A percentile compares a stretch with the other conserved stretches of the same genome.
Conservation (phyloP, 1,140 invertebrate genomes). For the Oryzaephilus surinamensis region DNA sequence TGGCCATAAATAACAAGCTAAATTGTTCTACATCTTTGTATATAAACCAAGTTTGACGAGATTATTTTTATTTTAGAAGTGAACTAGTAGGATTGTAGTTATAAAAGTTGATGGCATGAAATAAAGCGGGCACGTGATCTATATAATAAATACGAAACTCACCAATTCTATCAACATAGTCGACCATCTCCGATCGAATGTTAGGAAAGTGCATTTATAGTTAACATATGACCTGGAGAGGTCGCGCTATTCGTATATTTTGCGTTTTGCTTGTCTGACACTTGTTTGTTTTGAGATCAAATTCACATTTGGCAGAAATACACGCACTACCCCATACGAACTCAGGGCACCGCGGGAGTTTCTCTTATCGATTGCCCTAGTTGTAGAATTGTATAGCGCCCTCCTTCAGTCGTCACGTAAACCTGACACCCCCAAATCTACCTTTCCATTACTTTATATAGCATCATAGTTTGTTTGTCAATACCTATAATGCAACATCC, state of each 20-base stretch:
- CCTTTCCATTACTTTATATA: too few species aligned
- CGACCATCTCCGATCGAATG: slow-evolving; percentile 19
- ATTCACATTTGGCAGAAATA: slow-evolving; percentile 18
- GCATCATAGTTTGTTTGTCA: too few species aligned
- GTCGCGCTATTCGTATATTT: slow-evolving; percentile 3
- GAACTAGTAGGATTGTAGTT: slow-evolving; percentile 12
- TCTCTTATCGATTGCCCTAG: slow-evolving; percentile 33
- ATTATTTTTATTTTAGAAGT: slow-evolving; percentile 17
- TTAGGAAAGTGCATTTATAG: too few species aligned
- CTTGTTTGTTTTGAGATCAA: slow-evolving; percentile 20
- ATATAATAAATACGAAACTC: slow-evolving; percentile 23
- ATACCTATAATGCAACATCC: slow-evolving; percentile 1
- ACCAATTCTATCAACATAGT: slow-evolving; percentile 30
- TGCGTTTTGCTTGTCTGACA: slow-evolving; percentile 12
- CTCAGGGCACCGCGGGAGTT: slow-evolving; percentile 18
- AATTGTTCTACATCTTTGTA: too few species aligned
- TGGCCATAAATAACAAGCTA: too few species aligned
- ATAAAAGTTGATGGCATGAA: slow-evolving; percentile 20
- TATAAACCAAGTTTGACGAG: too few species aligned
- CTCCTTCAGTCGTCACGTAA: slow-evolving; percentile 22
- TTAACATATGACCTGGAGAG: slow-evolving; percentile 6
- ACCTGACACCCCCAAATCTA: slow-evolving; percentile 13
- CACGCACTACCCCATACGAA: slow-evolving; percentile 14
- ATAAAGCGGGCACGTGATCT: slow-evolving; percentile 28
- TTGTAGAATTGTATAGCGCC: slow-evolving; percentile 23